Evolutionary conservation across 2,113 vertebrate species (phyloP).

Genomic region (Donacobius atricapilla): DNA sequence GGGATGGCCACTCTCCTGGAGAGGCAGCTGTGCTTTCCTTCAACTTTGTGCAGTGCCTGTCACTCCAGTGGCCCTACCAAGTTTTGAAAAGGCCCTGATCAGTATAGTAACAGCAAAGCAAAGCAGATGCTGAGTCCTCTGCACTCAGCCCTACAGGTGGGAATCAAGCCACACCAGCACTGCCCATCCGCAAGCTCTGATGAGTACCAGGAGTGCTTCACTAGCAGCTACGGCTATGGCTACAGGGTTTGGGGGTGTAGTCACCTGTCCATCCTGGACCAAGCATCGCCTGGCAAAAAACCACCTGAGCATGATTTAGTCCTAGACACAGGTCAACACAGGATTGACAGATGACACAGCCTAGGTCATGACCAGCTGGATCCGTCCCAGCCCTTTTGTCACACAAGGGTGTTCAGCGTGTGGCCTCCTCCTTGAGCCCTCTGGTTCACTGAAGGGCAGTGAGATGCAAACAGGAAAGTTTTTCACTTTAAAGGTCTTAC

Average conservation of each 20-base stretch:
- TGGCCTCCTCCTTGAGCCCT: background rate
- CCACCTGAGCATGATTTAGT: background rate
- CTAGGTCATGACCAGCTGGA: background rate
- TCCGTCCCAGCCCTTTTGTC: background rate
- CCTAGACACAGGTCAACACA: background rate
- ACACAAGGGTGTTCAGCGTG: accelerated
- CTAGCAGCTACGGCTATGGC: accelerated
- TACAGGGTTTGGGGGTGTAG: background rate
- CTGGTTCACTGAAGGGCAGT: background rate
- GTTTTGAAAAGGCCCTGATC: background rate
- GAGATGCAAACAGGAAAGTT: background rate
- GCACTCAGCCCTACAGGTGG: background rate
- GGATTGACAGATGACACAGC: background rate
- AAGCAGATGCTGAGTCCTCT: background rate
- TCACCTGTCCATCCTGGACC: background rate
- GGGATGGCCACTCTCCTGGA: accelerated
- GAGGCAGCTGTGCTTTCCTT: background rate
- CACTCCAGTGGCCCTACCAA: background rate
- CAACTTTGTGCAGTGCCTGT: too few species aligned
- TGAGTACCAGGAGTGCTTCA: background rate
- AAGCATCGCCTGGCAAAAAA: background rate
- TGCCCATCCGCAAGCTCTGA: background rate
- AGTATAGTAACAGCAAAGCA: background rate
- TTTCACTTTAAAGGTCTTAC: too few species aligned
- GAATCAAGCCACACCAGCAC: background rate